Evolutionary conservation across 2,113 vertebrate genomes (phyloP), one percentile per base, ranked within the genome.

Genomic region (Epinephelus moara): DNA sequence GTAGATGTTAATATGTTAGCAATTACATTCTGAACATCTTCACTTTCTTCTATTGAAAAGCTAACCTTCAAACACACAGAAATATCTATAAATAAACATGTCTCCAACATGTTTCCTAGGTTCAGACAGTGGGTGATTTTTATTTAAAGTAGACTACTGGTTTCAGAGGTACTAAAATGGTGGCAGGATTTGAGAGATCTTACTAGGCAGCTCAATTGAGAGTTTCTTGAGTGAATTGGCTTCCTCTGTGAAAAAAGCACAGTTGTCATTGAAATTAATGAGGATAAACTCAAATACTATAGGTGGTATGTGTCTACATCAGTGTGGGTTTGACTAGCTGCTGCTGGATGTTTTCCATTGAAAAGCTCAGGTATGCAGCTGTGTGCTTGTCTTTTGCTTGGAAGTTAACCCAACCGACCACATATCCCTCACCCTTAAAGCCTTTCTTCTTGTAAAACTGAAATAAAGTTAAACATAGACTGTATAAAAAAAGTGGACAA

Each of bases 171-270:
- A 45, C 81, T 92, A 37, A 83, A 89, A 79, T 61, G 66, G 55
- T 86, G 80, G 59, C 70, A 64, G 23, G 37, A 80, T 91, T 91
- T 84, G 91, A 90, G 66, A 78, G 81, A 42, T 94, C 95, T 96
- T 96, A 96, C 96, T 92, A 94, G 95, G 91, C 78, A 96, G 93
- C 59, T 96, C 95, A 93, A 95, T 84, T 92, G 95, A 96, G 84
- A 94, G 92, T 95, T 95, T 96, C 95, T 96, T 96, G 91, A 84
- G 78, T 87, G 90, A 81, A 93, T 47, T 92, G 92, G 88, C 92
- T 62, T 96, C 93, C 66, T 96, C 96, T 96, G 96, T 90, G 90
- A 93, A 95, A 89, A 93, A 96, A 95, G 78, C 91, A 96, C 67
- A 95, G 84, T 89, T 74, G 84, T 89, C 75, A 75, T 82, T 70